Evolutionary conservation across 2,888 invertebrate genomes (phyloP).

Genomic region (Drosophila histrio): DNA sequence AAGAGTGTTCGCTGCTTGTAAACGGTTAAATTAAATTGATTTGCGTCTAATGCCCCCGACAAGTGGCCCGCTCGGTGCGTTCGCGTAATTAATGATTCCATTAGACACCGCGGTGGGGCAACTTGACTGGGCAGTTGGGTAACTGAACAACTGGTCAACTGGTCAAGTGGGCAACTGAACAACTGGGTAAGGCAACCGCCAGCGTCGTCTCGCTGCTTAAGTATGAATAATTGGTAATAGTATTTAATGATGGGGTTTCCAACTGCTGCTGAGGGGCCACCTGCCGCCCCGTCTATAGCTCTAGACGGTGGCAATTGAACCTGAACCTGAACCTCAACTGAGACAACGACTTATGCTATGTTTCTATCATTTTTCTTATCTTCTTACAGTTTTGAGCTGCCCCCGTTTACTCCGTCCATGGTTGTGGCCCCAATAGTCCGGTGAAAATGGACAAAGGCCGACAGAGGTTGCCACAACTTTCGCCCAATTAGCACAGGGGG

Average conservation of each 20-base stretch:
- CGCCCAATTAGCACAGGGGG: conserved; percentile 70
- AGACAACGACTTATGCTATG: conserved; percentile 29
- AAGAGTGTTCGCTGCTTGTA: conserved; percentile 64
- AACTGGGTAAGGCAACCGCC: conserved; percentile 30
- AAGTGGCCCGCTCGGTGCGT: conserved; percentile 73
- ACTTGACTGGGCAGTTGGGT: conserved; percentile 13
- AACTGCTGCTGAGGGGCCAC: conserved; percentile 47
- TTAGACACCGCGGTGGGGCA: conserved; percentile 73
- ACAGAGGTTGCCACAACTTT: conserved; percentile 70
- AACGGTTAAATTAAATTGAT: conserved; percentile 81
- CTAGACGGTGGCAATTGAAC: conserved; percentile 55
- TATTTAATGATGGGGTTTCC: conserved; percentile 75
- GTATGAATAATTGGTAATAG: conserved; percentile 81
- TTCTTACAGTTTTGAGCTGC: conserved; percentile 20
- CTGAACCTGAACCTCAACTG: conserved; percentile 42
- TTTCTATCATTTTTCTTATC: not conserved
- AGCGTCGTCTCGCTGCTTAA: conserved; percentile 73
- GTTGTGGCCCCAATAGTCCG: conserved; percentile 53
- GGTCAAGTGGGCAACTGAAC: not conserved
- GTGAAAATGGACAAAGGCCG: conserved; percentile 79
- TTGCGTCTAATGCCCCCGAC: conserved; percentile 81
- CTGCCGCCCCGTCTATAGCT: conserved; percentile 54
- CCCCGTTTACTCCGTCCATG: conserved; percentile 64
- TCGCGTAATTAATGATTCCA: conserved; percentile 78
- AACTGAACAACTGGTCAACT: conserved; percentile 21